Conservation (phyloP, 30 jellyfish, hydroid and myxozoan genomes). For the Pseudorhiza aurosa region DNA sequence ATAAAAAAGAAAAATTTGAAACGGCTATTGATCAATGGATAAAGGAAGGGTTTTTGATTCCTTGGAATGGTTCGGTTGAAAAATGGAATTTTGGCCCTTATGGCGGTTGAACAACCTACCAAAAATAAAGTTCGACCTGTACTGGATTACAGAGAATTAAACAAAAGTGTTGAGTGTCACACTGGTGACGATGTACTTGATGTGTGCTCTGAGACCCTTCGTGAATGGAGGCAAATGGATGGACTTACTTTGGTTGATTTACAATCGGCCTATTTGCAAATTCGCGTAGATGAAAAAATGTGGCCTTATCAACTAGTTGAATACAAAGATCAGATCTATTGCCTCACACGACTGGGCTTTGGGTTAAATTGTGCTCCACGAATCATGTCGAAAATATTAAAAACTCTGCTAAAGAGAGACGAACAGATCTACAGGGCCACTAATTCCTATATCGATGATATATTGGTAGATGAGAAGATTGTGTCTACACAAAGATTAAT, state of each 20-base stretch:
- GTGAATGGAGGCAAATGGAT: slow-evolving; percentile 2
- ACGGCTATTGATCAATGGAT: background rate
- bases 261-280: slow-evolving; percentile 29
- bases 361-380: slow-evolving; percentile 15
- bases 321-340: background rate
- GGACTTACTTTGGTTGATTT: background rate
- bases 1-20: background rate
- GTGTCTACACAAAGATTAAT: background rate
- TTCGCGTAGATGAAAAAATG: background rate
- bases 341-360: slow-evolving; percentile 46
- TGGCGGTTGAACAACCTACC: slow-evolving; percentile 9
- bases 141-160: background rate
- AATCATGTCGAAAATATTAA: slow-evolving; percentile 3
- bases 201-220: slow-evolving; percentile 5
- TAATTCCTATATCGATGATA: slow-evolving; percentile 14
- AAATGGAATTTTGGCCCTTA: background rate
- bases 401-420: background rate
- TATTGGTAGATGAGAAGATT: slow-evolving; percentile 11
- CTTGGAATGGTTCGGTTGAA: background rate
- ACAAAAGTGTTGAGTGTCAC: slow-evolving; percentile 2
- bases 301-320: background rate
- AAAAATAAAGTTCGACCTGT: slow-evolving; percentile 18
- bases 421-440: slow-evolving; percentile 20
- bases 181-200: slow-evolving; percentile 11
- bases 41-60: background rate